Conservation (phyloP, 2,113 vertebrate genomes). For the Pelodiscus sinensis region DNA sequence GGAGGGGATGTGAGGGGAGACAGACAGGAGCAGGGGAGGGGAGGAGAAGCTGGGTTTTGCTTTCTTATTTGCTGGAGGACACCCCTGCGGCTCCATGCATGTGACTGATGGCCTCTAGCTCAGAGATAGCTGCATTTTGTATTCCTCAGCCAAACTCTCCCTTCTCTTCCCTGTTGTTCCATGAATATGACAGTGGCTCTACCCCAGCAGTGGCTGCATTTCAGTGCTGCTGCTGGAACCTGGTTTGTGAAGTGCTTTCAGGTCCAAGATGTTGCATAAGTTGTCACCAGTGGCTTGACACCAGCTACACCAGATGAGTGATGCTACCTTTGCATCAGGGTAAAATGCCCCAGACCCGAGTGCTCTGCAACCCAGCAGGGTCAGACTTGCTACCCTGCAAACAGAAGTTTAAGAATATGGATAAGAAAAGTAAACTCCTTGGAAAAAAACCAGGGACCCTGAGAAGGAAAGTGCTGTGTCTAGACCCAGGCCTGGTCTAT, state of each 20-base stretch:
- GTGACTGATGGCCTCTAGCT: not conserved
- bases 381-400: not conserved
- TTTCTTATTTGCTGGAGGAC: not conserved
- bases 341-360: not conserved
- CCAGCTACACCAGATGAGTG: not conserved
- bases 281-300: not conserved
- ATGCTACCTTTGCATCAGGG: not conserved
- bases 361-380: not conserved
- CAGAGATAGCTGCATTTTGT: accelerated
- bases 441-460: not conserved
- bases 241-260: not conserved
- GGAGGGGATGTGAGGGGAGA: accelerated
- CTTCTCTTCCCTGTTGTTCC: not conserved
- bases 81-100: not conserved
- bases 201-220: accelerated
- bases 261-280: not conserved
- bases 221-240: accelerated
- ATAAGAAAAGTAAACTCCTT: not conserved
- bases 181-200: accelerated
- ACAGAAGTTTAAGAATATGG: not conserved
- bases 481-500: not conserved
- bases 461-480: not conserved
- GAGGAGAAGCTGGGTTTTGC: not conserved
- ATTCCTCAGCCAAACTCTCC: not conserved
- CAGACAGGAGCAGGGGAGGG: not conserved